These are phyloP conservation scores for Teleogryllus occipitalis DNA, from an alignment of 1,140 invertebrate species.

Conservation along the genomic window DNA sequence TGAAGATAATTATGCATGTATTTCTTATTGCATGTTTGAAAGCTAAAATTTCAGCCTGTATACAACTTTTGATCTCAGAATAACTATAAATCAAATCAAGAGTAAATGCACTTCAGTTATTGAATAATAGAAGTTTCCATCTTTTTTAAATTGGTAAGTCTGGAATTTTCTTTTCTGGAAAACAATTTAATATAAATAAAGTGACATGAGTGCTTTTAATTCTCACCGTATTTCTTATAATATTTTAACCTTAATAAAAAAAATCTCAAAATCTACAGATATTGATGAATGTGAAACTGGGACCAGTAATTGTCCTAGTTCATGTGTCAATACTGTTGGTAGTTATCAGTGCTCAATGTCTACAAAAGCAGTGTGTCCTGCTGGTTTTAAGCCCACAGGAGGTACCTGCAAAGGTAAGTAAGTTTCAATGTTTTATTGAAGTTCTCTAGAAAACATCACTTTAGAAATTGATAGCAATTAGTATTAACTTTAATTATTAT, in stretches of 20 bases:
- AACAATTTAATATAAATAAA: too few species aligned
- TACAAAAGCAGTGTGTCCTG: conserved; percentile 5
- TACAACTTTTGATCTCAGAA: too few species aligned
- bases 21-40: conserved; percentile 12
- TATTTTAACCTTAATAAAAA: not conserved
- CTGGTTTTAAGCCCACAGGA: conserved; percentile 9
- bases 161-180: too few species aligned
- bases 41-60: not conserved
- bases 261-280: conserved; percentile 34
- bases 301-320: conserved; percentile 46
- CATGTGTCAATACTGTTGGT: conserved; percentile 15
- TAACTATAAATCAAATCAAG: too few species aligned
- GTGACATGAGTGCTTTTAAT: too few species aligned
- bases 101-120: too few species aligned
- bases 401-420: not conserved
- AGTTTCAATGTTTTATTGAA: not conserved
- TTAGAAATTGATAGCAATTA: not conserved
- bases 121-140: too few species aligned
- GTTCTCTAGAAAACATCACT: not conserved
- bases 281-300: conserved; percentile 55
- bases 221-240: too few species aligned
- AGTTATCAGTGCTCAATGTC: conserved; percentile 12
- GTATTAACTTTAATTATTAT: not conserved
- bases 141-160: too few species aligned
- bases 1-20: conserved; percentile 15